A percentile compares a stretch with the other conserved stretches of the same genome.
Evolutionary conservation across 2,888 invertebrate genomes (phyloP).

Genomic region (Panopea generosa): DNA sequence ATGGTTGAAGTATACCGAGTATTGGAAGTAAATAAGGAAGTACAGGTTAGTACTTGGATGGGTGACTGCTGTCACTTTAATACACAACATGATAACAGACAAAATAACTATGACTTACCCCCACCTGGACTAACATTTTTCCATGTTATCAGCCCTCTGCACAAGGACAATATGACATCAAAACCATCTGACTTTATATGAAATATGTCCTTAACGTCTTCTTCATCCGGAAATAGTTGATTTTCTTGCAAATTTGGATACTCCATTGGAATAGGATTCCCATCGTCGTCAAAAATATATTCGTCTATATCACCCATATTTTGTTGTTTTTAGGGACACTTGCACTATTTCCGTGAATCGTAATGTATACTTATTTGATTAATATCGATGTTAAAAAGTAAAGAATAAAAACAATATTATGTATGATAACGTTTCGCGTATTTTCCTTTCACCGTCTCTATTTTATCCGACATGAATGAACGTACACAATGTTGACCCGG

Average conservation of each 20-base stretch:
- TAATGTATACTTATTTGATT: not conserved
- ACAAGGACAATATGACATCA: slow-evolving; percentile 74
- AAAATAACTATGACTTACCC: too few relatives aligned
- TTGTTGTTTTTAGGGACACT: not conserved
- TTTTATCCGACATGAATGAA: slow-evolving; percentile 18
- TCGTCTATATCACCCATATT: slow-evolving; percentile 64
- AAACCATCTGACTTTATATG: slow-evolving; percentile 76
- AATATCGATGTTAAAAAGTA: too few relatives aligned
- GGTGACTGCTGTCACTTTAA: too few relatives aligned
- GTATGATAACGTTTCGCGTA: too few relatives aligned
- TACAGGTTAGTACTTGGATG: too few relatives aligned
- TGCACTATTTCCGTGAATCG: not conserved
- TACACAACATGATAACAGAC: too few relatives aligned
- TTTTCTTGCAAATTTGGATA: slow-evolving; percentile 34
- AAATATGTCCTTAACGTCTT: slow-evolving; percentile 72
- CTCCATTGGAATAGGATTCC: slow-evolving; percentile 64
- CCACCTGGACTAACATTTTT: slow-evolving; percentile 68
- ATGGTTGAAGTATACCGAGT: too few relatives aligned
- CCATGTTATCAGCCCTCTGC: slow-evolving; percentile 68
- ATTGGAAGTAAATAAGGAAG: not conserved
- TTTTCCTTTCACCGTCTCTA: too few relatives aligned
- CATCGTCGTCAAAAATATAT: slow-evolving; percentile 73
- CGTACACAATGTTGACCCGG: slow-evolving; percentile 49
- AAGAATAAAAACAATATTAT: too few relatives aligned
- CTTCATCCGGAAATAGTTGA: slow-evolving; percentile 56